A percentile compares a stretch with the other conserved stretches of the same genome.
These are phyloP conservation scores for Stegophylla sp. DNA, from an alignment of 2,888 invertebrate genomes.

Conservation along the genomic window DNA sequence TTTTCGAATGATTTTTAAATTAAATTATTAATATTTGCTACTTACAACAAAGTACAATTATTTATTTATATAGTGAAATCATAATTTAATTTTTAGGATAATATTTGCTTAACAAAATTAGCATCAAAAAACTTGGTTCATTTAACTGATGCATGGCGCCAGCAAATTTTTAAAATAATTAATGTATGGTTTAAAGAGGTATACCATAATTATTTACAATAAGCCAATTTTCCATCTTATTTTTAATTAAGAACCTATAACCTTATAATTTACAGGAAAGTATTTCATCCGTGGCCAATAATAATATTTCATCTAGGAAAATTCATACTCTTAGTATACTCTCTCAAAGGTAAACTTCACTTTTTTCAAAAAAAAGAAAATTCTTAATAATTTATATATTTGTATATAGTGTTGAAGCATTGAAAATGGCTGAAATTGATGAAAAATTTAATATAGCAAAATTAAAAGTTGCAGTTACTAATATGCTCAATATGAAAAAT, in stretches of 20 bases:
- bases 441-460: slow-evolving; percentile 2
- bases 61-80: background rate
- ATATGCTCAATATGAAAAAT: slow-evolving; percentile 5
- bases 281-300: background rate
- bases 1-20: too few species aligned
- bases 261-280: slow-evolving; percentile 27
- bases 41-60: background rate
- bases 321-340: slow-evolving; percentile 1
- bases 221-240: background rate
- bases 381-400: background rate
- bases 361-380: background rate
- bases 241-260: background rate
- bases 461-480: slow-evolving; percentile 2
- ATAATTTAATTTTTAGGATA: slow-evolving; percentile 31
- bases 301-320: background rate
- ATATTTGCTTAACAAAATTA: slow-evolving; percentile 15
- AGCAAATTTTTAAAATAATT: slow-evolving; percentile 31
- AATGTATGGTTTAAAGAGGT: slow-evolving; percentile 30
- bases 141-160: slow-evolving; percentile 1
- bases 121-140: slow-evolving; percentile 11
- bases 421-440: slow-evolving; percentile 1
- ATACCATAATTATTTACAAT: slow-evolving; percentile 2
- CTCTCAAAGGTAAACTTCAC: slow-evolving; percentile 17
- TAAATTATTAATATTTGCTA: too few species aligned
- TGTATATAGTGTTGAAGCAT: slow-evolving; percentile 5